These are phyloP conservation scores for Noctua pronuba DNA, from an alignment of 2,888 invertebrate genomes.

Conservation along the genomic window DNA sequence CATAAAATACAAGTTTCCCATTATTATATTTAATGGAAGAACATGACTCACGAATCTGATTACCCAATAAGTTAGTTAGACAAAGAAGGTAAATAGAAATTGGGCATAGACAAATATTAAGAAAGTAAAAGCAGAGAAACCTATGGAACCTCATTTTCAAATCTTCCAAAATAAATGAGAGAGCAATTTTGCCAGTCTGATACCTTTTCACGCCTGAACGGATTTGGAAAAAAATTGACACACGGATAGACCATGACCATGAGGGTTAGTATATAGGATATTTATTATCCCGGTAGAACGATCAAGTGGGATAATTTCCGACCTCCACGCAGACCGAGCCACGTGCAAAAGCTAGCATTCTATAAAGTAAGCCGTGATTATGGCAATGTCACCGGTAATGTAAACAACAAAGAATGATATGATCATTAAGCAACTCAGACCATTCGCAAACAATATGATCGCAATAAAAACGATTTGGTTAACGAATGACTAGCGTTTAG, in stretches of 20 bases:
- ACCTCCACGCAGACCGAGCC: no score
- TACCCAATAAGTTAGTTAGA: conserved; percentile 17
- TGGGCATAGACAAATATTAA: background rate
- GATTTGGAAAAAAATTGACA: background rate
- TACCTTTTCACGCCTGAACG: background rate
- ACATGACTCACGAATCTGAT: conserved; percentile 32
- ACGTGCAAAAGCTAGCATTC: background rate
- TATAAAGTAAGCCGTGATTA: background rate
- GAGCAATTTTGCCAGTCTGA: background rate
- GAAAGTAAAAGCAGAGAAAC: conserved; percentile 7
- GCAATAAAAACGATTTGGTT: conserved; percentile 36
- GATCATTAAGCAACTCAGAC: conserved; percentile 19
- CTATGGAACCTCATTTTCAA: background rate
- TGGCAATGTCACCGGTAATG: conserved; percentile 1
- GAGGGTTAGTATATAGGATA: background rate
- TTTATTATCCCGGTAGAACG: background rate
- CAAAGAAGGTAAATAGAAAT: conserved; percentile 1
- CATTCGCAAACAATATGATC: conserved; percentile 8
- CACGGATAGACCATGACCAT: background rate
- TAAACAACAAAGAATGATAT: conserved; percentile 24
- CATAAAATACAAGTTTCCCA: conserved; percentile 36
- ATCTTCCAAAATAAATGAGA: background rate
- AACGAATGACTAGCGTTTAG: conserved; percentile 34
- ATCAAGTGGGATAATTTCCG: background rate
- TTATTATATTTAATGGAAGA: conserved; percentile 41